Base-by-base conservation (phyloP, 2,797 vertebrate genomes). In the Spea hammondii region DNA sequence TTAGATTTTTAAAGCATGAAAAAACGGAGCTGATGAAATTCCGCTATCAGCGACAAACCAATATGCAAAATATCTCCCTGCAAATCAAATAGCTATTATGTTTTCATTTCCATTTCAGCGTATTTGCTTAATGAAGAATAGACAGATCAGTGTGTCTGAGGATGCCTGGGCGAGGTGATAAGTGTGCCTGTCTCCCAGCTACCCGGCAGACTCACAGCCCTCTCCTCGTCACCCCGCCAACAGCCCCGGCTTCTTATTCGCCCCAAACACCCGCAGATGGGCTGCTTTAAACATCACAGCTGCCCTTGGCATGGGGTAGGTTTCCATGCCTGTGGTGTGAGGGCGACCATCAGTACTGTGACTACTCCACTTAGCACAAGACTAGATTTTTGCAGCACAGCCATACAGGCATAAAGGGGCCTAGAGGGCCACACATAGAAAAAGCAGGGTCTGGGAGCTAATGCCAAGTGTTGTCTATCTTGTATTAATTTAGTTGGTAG, bases 31-130 rank as follows among this genome's bases (percentile, higher is more conserved):
- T 99, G 97, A 99, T 98, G 97, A 98, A 98, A 98, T 98, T 95
- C 95, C 91, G 80, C 97, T 99, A 99, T 99, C 97, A 98, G 97
- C 92, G 88, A 94, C 83, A 91, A 98, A 96, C 96, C 97, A 97
- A 98, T 98, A 98, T 99, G 97, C 97, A 99, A 98, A 98, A 94
- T 98, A 98, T 99, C 97, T 98, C 93, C 72, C 91, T 91, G 92
- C 96, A 95, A 98, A 98, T 99, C 97, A 98, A 98, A 98, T 96
- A 97, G 97, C 97, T 98, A 97, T 99, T 98, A 98, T 98, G 97
- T 98, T 97, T 97, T 96, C 97, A 98, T 98, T 98, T 97, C 96
- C 96, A 97, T 95, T 94, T 94, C 91, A 89, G 94, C 96, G 93
- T 97, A 97, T 97, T 95, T 92, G 96, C 96, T 97, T 99, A 98